A percentile compares a stretch with the other conserved stretches of the same genome.
phyloP scores from a whole-genome alignment of 2,888 invertebrate species.

The Cheilosia variabilis region DNA sequence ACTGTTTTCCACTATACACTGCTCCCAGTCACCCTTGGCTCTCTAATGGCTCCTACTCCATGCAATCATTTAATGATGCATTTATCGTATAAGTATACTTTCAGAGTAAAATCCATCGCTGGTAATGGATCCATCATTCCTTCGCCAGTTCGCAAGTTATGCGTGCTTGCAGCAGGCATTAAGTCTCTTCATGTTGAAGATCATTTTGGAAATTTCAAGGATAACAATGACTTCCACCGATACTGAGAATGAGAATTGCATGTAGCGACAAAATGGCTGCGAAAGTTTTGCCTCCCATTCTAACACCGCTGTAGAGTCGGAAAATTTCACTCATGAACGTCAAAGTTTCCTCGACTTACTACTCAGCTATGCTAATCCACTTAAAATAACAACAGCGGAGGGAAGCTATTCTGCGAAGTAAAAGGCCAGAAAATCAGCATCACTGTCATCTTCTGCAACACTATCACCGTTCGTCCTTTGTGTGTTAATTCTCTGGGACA shows the following conservation, averaged over 20 bases:
- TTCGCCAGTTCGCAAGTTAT: not conserved
- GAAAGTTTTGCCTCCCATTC: not conserved
- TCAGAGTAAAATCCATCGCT: slow-evolving; percentile 49
- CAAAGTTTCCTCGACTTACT: not conserved
- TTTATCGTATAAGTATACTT: slow-evolving; percentile 21
- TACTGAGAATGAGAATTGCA: not conserved
- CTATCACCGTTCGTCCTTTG: not conserved
- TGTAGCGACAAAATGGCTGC: not conserved
- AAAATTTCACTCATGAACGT: not conserved
- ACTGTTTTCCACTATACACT: not conserved
- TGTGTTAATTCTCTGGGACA: not conserved
- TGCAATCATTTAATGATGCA: slow-evolving; percentile 59
- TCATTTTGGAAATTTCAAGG: slow-evolving; percentile 3
- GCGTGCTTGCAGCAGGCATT: not conserved
- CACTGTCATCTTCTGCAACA: slow-evolving; percentile 2
- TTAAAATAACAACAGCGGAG: slow-evolving; percentile 24
- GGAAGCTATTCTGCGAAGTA: not conserved
- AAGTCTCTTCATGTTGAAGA: not conserved
- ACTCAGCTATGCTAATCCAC: slow-evolving; percentile 9
- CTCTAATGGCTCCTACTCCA: not conserved
- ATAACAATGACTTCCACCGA: not conserved
- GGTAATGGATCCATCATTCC: slow-evolving; percentile 62
- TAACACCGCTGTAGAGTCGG: not conserved
- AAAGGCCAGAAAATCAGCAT: not conserved
- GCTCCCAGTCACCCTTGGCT: not conserved